Percentiles rank a stretch among this genome's conserved stretches.
phyloP scores from a whole-genome alignment of 1,140 invertebrate genomes.

The Leptinotarsa defecta region DNA sequence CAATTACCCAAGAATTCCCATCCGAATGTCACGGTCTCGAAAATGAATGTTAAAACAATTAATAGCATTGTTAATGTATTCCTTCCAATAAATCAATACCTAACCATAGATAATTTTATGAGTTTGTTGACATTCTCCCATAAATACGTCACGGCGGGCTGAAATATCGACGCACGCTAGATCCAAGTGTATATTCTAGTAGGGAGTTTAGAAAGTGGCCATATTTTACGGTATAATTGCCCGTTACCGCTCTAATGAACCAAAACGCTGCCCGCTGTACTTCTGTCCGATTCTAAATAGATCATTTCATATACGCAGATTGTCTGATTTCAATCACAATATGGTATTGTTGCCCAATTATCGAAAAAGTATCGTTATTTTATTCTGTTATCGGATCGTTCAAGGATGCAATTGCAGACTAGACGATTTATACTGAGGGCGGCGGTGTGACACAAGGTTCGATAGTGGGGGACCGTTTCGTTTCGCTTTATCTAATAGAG shows the following conservation, averaged over 20 bases:
- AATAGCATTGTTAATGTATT: slow-evolving; percentile 7
- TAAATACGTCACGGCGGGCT: slow-evolving; percentile 15
- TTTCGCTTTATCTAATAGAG: too few species aligned
- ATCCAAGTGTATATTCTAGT: slow-evolving; percentile 17
- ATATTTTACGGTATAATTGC: slow-evolving; percentile 25
- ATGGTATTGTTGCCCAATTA: slow-evolving; percentile 15
- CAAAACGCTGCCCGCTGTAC: slow-evolving; percentile 17
- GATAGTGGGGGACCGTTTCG: neutral
- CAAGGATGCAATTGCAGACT: slow-evolving; percentile 1
- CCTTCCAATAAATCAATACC: slow-evolving; percentile 14
- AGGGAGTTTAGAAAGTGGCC: slow-evolving; percentile 24
- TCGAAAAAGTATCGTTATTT: slow-evolving; percentile 18
- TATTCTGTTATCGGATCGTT: slow-evolving; percentile 6
- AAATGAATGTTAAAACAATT: slow-evolving; percentile 13
- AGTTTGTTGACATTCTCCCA: slow-evolving; percentile 21
- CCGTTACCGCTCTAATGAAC: slow-evolving; percentile 25
- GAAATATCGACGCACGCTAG: neutral
- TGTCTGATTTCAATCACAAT: slow-evolving; percentile 14
- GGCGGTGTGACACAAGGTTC: neutral
- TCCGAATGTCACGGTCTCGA: neutral
- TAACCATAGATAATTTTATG: slow-evolving; percentile 18
- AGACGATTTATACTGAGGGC: neutral
- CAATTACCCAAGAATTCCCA: neutral
- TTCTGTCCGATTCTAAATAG: slow-evolving; percentile 8
- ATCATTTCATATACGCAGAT: slow-evolving; percentile 11